phyloP scores from a whole-genome alignment of 2,797 vertebrate species.

The Chlorospingus flavigularis region DNA sequence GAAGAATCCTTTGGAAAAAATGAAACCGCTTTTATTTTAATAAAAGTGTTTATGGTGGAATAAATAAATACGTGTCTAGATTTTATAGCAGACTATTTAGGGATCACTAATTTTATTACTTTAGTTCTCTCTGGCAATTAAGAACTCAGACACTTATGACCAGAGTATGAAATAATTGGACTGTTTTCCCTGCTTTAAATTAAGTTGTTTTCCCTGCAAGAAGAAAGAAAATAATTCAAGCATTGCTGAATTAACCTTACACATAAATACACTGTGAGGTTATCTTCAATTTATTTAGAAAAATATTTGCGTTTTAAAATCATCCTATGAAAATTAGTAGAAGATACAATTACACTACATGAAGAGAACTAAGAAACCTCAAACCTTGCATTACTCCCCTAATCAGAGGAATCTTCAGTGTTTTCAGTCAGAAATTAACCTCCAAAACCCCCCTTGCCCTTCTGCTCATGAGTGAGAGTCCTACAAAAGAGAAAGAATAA shows the following conservation, averaged over 20 bases:
- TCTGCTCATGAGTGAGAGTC: background rate
- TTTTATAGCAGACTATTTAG: slow-evolving; percentile 31
- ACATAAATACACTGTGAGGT: background rate
- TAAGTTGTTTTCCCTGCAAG: background rate
- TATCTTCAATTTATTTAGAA: background rate
- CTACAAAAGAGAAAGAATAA: background rate
- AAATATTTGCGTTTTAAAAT: background rate
- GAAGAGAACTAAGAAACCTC: background rate
- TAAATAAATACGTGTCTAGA: background rate
- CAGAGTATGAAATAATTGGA: background rate
- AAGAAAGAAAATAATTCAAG: background rate
- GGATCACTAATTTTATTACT: slow-evolving; percentile 42
- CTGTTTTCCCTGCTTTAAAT: background rate
- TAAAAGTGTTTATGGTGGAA: background rate
- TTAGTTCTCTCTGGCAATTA: slow-evolving; percentile 16
- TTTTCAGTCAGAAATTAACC: background rate
- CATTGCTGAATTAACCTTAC: background rate
- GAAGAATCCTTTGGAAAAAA: background rate
- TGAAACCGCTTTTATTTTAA: slow-evolving; percentile 7
- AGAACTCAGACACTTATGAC: background rate
- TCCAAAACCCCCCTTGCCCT: rapidly evolving
- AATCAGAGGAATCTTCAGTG: background rate
- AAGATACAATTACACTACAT: background rate
- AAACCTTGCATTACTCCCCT: background rate
- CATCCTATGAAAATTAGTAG: background rate